Evolutionary conservation across 2,113 vertebrate genomes (phyloP), one percentile per base, ranked within the genome.

Genomic region (Arenaria interpres): DNA sequence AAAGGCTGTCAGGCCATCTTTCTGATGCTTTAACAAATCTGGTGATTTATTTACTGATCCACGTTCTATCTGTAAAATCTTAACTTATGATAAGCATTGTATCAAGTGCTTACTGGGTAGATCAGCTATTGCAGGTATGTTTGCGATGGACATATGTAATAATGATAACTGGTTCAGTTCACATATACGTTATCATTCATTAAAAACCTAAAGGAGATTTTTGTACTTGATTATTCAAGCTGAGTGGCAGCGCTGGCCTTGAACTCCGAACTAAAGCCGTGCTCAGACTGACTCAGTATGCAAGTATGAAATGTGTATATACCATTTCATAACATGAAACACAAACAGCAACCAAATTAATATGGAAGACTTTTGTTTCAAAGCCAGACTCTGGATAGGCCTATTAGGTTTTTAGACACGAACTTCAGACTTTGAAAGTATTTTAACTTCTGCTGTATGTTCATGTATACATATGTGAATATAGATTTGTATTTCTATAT

Each of bases 1-100:
- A 92, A 68, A 86, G 43, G 45, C 54, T 72, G 35, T 56, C 68
- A 71, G 37, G 57, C 57, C 54, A 74, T 84, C 28, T 69, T 93
- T 94, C 32, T 51, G 72, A 80, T 73, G 22, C 27, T 96, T 91
- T 93, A 98, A 97, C 86, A 93, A 92, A 89, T 67, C 75, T 84
- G n/a, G 39, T 96, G 72, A 82, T 95, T 95, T 94, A 94, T 97
- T 96, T 97, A 93, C 59, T 90, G 87, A 83, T 89, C 54, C 69
- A 92, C 77, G 79, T 83, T 51, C 84, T 97, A 63, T 72, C 90
- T 76, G 50, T 90, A 95, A 96, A 69, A 92, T 97, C 93, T 97
- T 94, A 68, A 94, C 63, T 97, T 97, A 89, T 24, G 14, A 54
- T 91, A 91, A 82, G 85, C 60, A 14, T 12, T 39, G 25, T 76